These are phyloP conservation scores for Theretra japonica DNA, from an alignment of 2,888 invertebrate genomes.

Conservation along the genomic window DNA sequence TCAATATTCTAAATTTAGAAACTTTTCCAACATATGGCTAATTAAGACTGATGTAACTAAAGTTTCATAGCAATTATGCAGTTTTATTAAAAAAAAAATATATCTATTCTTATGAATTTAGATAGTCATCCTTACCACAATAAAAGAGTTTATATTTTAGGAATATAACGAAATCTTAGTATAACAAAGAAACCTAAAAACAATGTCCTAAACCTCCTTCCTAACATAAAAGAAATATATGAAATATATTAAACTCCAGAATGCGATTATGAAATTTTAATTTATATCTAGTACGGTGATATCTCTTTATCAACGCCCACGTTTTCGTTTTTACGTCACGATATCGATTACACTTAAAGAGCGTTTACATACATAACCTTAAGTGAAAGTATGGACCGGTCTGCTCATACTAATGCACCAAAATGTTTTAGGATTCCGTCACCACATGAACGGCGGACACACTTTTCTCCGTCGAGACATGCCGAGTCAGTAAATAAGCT, in stretches of 20 bases:
- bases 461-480: conserved; percentile 78
- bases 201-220: background rate
- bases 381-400: conserved; percentile 80
- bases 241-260: background rate
- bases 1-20: too few species aligned
- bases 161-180: too few species aligned
- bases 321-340: conserved; percentile 72
- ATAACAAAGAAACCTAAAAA: too few species aligned
- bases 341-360: conserved; percentile 74
- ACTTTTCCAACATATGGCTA: too few species aligned
- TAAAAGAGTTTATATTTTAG: too few species aligned
- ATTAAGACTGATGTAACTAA: too few species aligned
- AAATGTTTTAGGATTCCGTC: conserved; percentile 80
- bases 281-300: conserved; percentile 36
- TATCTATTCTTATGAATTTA: too few species aligned
- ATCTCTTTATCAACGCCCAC: conserved; percentile 43
- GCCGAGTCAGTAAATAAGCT: conserved; percentile 72
- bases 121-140: too few species aligned
- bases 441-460: conserved; percentile 66
- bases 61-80: too few species aligned
- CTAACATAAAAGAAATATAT: background rate
- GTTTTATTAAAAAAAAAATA: too few species aligned
- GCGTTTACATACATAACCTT: conserved; percentile 81
- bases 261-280: conserved; percentile 30
- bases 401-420: conserved; percentile 78